Base-by-base conservation (phyloP, 2,113 vertebrate genomes). In the Hemichromis elongatus region DNA sequence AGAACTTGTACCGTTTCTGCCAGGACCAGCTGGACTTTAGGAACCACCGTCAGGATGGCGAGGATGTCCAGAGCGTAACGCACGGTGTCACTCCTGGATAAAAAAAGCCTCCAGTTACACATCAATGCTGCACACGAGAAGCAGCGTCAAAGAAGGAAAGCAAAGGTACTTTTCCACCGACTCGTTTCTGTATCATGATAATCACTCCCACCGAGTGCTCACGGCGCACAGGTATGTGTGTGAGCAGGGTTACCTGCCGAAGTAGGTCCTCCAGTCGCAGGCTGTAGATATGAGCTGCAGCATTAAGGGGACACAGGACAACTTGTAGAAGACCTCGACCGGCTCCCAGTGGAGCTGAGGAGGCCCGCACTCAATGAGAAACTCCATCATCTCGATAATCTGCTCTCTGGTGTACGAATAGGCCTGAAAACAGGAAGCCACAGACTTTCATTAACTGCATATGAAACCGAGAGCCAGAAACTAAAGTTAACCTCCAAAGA, bases 341-440 rank as follows among this genome's bases (percentile, higher is more conserved):
- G 98, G 97, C 66, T 99, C 98, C 98, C 98, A 99, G 86, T 97
- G 97, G 0, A 98, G 95, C 84, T 98, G 97, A 4, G 96, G 97
- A 12, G 97, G 97, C 1, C 97, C 98, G 14, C 97, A 98, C 86
- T 98, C 98, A 30, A 99, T 98, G 26, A 99, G 96, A 81, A 98
- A 99, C 92, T 99, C 98, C 97, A 99, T 98, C 98, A 99, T 98
- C 89, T 99, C 98, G 19, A 99, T 97, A 45, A 98, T 97, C 94
- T 99, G 98, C 80, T 99, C 98, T 3, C 97, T 97, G 82, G 94
- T 98, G 84, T 98, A 98, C 0, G 97, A 96, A 21, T 97, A 98
- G 0, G 98, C 97, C 98, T 99, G 79, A 18, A 81, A 24, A 93
- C 10, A 0, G 37, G 21, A 21, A 80, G 16, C 7, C n/a, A 3